phyloP scores from a whole-genome alignment of 2,113 vertebrate genomes.

The Malurus alboscapulatus region DNA sequence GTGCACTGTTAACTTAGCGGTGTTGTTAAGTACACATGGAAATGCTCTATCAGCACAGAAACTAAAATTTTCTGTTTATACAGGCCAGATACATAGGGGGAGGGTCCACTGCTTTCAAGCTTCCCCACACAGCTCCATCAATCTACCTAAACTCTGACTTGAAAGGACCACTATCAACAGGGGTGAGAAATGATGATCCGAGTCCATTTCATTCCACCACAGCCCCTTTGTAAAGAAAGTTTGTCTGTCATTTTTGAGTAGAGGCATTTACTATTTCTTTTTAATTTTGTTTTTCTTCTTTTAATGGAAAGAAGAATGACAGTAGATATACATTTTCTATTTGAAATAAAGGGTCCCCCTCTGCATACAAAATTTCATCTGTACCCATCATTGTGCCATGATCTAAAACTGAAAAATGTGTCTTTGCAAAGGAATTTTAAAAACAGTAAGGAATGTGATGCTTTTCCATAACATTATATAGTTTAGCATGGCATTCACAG shows the following conservation, averaged over 20 bases:
- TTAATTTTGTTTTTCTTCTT: not conserved
- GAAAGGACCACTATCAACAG: constrained; percentile 83
- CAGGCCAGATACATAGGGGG: constrained; percentile 82
- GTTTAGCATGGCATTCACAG: not conserved
- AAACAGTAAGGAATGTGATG: not conserved
- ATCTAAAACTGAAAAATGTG: not conserved
- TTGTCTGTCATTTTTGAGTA: not conserved
- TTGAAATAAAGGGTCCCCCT: not conserved
- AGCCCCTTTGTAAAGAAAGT: not conserved
- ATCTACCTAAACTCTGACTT: constrained; percentile 85
- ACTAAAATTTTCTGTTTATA: constrained; percentile 74
- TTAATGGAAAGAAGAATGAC: not conserved
- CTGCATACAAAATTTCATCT: not conserved
- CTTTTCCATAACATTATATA: not conserved
- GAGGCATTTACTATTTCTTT: not conserved
- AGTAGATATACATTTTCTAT: not conserved
- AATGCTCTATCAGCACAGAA: constrained; percentile 22
- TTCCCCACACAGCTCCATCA: constrained; percentile 77
- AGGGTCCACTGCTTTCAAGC: constrained; percentile 81
- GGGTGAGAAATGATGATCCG: constrained; percentile 77
- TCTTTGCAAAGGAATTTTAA: not conserved
- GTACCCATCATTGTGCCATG: not conserved
- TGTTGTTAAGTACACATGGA: not conserved
- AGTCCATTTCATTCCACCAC: constrained; percentile 71
- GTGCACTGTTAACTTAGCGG: not conserved